Evolutionary conservation across 2,888 invertebrate species (phyloP), one percentile per base, ranked within the genome.

Genomic region (Cecidostiba fungosa): DNA sequence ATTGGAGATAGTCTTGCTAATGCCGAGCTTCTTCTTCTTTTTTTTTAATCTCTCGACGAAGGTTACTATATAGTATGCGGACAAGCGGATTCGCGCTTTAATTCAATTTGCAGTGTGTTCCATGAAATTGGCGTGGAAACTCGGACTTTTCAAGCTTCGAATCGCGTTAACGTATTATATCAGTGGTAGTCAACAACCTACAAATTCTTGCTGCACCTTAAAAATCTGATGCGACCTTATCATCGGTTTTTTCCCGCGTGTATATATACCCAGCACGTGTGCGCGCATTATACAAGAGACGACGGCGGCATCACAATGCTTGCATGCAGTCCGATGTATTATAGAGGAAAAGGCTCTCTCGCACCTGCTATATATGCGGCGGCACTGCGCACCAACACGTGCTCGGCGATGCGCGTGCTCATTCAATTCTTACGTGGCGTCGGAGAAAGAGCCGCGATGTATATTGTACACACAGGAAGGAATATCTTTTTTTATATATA

Each of bases 91-190:
- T 70, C 4, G 19, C 36, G 36, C 29, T 16, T 19, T 36, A 70
- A 70, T 70, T 70, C 72, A 54, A 80, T 72, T 81, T 73, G 16
- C 19, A 59, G 23, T n/a, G n/a, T n/a, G n/a, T 59, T 59, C 54
- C n/a, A 59, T 23, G 23, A 59, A 59, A 59, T 23, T 1, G 19
- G 50, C 5, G 50, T 39, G 39, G 36, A 70, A 72, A 80, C 54
- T 72, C 54, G 54, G 72, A 80, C 36, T 54, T 80, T 80, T 70
- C 70, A 72, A 70, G 72, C 32, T 32, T 23, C 32, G n/a, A 47
- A n/a, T 62, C 19, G 23, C 62, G 23, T 23, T 23, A 62, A 47
- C 47, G 47, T 1, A 47, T 1, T 10, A 47, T 14, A 16, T 10
- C n/a, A n/a, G n/a, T n/a, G n/a, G n/a, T n/a, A n/a, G n/a, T n/a